phyloP scores from a whole-genome alignment of 1,140 invertebrate species.

The Cyphomyrmex costatus region DNA sequence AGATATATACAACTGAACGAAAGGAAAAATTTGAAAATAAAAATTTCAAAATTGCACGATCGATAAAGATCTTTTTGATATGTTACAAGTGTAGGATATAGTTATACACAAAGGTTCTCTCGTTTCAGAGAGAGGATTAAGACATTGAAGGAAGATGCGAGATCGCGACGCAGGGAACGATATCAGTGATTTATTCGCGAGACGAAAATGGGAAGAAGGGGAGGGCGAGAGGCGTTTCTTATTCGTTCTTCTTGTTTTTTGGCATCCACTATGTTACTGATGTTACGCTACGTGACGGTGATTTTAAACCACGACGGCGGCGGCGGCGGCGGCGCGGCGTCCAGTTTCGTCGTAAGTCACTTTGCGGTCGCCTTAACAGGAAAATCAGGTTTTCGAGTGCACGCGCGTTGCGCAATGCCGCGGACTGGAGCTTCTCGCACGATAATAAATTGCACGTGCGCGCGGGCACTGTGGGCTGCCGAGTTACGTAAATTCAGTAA shows the following conservation, averaged over 20 bases:
- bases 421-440: constrained; percentile 36
- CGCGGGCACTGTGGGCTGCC: constrained; percentile 12
- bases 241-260: constrained; percentile 5
- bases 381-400: constrained; percentile 63
- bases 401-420: constrained; percentile 23
- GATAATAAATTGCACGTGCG: constrained; percentile 53
- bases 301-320: constrained; percentile 45
- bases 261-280: constrained; percentile 16
- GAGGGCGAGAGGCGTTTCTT: neutral
- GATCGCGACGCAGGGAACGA: neutral
- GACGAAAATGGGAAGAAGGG: neutral
- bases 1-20: neutral
- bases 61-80: neutral
- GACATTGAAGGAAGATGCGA: neutral
- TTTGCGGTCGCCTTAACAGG: constrained; percentile 55
- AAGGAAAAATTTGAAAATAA: neutral
- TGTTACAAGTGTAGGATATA: too few species aligned
- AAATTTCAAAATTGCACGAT: neutral
- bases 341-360: constrained; percentile 48
- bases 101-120: neutral
- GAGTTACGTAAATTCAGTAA: constrained; percentile 61
- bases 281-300: constrained; percentile 54
- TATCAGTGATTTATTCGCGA: constrained; percentile 35
- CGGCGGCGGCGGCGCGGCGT: neutral
- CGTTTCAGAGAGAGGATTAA: neutral